Percentiles rank a stretch among this genome's conserved stretches.
Conservation (phyloP, 2,113 vertebrate genomes). For the Trematocara macrostoma region DNA sequence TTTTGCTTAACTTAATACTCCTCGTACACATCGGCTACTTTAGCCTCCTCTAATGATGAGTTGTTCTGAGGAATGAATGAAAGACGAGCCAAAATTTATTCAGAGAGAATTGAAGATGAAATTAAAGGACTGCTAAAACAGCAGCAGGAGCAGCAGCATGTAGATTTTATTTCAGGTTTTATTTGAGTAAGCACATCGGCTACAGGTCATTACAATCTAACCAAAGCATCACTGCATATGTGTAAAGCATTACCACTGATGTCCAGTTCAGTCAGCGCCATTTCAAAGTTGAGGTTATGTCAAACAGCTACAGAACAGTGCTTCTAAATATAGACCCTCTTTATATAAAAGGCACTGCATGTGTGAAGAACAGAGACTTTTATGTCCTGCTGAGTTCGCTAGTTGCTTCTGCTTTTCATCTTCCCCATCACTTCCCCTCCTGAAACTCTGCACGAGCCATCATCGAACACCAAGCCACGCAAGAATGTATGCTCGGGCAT, state of each 20-base stretch:
- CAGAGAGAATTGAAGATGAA: background rate
- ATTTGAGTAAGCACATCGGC: background rate
- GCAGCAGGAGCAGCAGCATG: background rate
- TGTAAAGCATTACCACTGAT: background rate
- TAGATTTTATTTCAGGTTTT: background rate
- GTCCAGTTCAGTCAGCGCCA: background rate
- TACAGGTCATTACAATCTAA: background rate
- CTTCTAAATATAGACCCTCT: constrained; percentile 24
- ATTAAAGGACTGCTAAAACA: background rate
- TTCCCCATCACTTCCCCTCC: constrained; percentile 46
- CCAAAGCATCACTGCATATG: background rate
- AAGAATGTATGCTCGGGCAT: background rate
- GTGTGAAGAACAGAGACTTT: constrained; percentile 36
- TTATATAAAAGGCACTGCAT: constrained; percentile 11
- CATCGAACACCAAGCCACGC: background rate
- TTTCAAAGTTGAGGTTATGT: background rate
- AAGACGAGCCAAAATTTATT: background rate
- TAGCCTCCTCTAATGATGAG: background rate
- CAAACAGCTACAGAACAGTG: background rate
- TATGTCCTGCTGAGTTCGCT: constrained; percentile 20
- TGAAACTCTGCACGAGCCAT: constrained; percentile 10
- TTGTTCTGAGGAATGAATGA: background rate
- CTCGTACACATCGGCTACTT: background rate
- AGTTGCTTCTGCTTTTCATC: constrained; percentile 42
- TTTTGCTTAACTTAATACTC: background rate